Evolutionary conservation across 2,113 vertebrate species (phyloP).

Genomic region (Aptenodytes forsteri): DNA sequence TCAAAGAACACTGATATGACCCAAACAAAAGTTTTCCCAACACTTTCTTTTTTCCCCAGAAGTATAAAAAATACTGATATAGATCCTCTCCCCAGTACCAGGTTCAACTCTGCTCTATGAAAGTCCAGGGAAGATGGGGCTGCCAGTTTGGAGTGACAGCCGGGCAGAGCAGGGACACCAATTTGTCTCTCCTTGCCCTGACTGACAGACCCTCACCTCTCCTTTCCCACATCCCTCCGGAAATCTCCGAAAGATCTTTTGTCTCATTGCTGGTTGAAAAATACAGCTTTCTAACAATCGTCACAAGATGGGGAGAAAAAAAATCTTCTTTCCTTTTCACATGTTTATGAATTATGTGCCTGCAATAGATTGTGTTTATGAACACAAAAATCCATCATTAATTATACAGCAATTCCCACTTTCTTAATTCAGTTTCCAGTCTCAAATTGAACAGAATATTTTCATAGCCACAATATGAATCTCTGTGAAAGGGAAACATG

Average conservation of each 20-base stretch:
- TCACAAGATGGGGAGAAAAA: neutral
- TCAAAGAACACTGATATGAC: neutral
- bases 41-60: neutral
- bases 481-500: neutral
- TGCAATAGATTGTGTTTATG: neutral
- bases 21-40: neutral
- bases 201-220: neutral
- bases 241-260: neutral
- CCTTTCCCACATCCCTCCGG: neutral
- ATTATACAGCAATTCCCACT: neutral
- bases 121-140: neutral
- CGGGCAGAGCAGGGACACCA: fast-evolving
- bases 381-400: neutral
- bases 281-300: neutral
- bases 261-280: neutral
- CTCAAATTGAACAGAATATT: neutral
- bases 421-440: neutral
- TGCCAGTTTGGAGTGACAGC: neutral
- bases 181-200: neutral
- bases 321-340: neutral
- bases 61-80: neutral
- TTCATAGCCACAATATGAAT: neutral
- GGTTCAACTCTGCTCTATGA: neutral
- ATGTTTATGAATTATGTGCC: neutral
- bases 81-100: neutral